Base-by-base conservation (phyloP, 2,113 vertebrate species). In the Pelecanus crispus region DNA sequence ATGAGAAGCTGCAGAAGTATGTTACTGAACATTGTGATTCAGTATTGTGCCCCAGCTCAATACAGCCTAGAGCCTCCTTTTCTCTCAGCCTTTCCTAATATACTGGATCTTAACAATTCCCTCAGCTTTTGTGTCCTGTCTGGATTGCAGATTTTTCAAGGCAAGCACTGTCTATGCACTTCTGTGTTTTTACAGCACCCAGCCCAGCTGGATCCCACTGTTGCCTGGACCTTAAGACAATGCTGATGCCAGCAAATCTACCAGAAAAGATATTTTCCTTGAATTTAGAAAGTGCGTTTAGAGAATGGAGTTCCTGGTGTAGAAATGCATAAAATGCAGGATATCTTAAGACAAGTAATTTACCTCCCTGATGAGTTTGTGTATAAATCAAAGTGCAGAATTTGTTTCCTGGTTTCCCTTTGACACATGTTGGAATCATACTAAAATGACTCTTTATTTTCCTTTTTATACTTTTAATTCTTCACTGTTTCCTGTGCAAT, bases 221-320 rank as follows among this genome's bases (percentile, higher is more conserved):
- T 53, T 97, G 66, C 67, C 67, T 93, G 91, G 28, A 28, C 63
- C 31, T 77, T 90, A 79, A 79, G 75, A 71, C 58, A 49, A 28
- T 66, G 66, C 67, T 80, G 81, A 70, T 88, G 53, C 81, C 67
- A 90, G 74, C n/a, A 95, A 78, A 66, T 67, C 56, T 36, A 68
- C n/a, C 47, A 66, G 53, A 44, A 91, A 62, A 80, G 40, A 61
- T 62, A 34, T 58, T 78, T 91, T 56, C 20, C 55, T 92, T 90
- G 66, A 80, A 90, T 85, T 82, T 65, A 74, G 74, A 36, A 84
- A 80, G 40, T 73, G 84, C 81, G 26, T 80, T 71, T 65, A 62
- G 78, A 77, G 34, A 92, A 85, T 38, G 66, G 36, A 38, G 11
- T 88, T 86, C n/a, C 78, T 90, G 50, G 42, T 9, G 0, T 18